Evolutionary conservation across 2,113 vertebrate genomes (phyloP), one percentile per base, ranked within the genome.

Genomic region (Mus pahari): DNA sequence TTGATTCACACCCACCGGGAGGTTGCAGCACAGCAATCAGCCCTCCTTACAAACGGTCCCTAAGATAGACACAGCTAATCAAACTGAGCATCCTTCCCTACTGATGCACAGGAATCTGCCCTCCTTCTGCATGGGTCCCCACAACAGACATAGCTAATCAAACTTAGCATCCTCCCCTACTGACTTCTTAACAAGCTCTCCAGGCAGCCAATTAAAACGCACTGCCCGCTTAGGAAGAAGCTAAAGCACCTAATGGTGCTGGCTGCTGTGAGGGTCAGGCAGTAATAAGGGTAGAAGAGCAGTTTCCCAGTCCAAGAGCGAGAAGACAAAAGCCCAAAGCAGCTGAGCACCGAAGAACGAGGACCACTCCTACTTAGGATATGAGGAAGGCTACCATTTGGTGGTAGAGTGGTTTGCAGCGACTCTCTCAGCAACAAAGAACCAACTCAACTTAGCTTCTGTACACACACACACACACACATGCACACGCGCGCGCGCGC

Each of bases 61-160:
- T 6, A 0, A 0, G 1, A 60, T 50, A 95, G 68, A 82, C 66
- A 58, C 55, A 5, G 58, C 86, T 70, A 74, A 70, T 89, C 73
- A 90, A 77, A 9, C 66, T 58, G 86, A 60, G 55, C 55, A 19
- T 31, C 14, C 82, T 84, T 86, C 62, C 82, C 28, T 86, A 66
- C 39, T 20, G 70, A 53, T 74, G 50, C 50, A 24, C 19, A 26
- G 53, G 36, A 82, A 26, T 82, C 53, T 39, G 55, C 79, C 55
- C 10, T 10, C 14, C 1, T 31, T 36, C 7, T 0, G 0, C 14
- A 12, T 0, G 0, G 13, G n/a, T 53, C 55, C n/a, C 73, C 6
- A 0, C 0, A 4, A 81, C 74, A 95, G 88, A 92, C 79, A 58
- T 81, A 8, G 33, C 86, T 70, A 81, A 64, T 86, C 60, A 71